Evolutionary conservation across 30 jellyfish, hydroid and myxozoan species (phyloP), one percentile per base, ranked within the genome.

Genomic region (Mastigias papua): DNA sequence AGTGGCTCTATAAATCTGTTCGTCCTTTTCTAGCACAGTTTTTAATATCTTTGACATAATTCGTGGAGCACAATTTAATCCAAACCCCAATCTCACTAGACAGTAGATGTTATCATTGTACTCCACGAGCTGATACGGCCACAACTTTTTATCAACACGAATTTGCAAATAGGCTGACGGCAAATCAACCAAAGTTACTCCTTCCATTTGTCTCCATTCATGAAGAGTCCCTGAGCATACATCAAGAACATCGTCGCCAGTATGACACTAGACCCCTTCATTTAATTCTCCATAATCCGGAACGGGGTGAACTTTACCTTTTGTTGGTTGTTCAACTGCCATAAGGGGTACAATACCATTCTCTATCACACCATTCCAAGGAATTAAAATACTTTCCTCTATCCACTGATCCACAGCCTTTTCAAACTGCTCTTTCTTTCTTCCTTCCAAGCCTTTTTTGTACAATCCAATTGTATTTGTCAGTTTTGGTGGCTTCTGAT

Each of bases 211-310:
- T 27, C 90, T 31, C 90, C 90, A 79, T 58, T 79, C 83, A 26
- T 87, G 82, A 0, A 79, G 57, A 35, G 75, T 61, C 48, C 28
- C 91, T 23, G 50, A 0, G 83, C 91, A 81, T 37, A 74, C 86
- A 74, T 34, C 73, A 54, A 62, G 48, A 11, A 37, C 86, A 81
- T 63, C 73, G 34, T 63, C 83, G 26, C 91, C 83, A 8, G 83
- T 61, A 64, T 61, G 76, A 34, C 72, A 63, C 50, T 61, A 73
- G 33, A 81, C 83, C 16, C 25, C 23, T 28, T 37, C 25, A 32
- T 81, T 81, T 30, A 81, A n/a, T 49, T 81, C 83, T 17, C 91
- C 48, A 57, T 34, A 81, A 63, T 81, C 91, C 82, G 63, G 69
- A 8, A 64, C 83, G 22, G 91, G 91, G 28, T 85, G 82, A 33